Conservation (phyloP, 2,113 vertebrate genomes). For the Channa maculata region DNA sequence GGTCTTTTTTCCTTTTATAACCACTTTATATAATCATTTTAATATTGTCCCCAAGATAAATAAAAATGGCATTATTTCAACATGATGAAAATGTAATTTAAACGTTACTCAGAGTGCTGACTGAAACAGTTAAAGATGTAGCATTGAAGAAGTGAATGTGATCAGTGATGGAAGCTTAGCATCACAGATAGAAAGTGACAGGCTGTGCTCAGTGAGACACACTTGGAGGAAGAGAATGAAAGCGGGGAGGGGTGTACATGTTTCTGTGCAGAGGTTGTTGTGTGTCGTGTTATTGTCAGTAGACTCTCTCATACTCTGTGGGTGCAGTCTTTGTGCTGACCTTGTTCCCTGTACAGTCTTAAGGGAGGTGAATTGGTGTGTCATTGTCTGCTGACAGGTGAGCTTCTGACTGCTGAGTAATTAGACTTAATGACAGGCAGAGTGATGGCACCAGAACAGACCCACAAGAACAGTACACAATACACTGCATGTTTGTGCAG, state of each 20-base stretch:
- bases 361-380: constrained; percentile 34
- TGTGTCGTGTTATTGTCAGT: background rate
- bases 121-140: background rate
- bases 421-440: constrained; percentile 67
- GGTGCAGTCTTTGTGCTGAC: background rate
- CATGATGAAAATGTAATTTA: too few species aligned
- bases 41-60: background rate
- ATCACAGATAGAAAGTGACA: constrained; percentile 30
- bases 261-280: background rate
- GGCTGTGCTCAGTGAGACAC: constrained; percentile 24
- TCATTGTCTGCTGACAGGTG: constrained; percentile 56
- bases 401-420: constrained; percentile 57
- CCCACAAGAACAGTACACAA: too few species aligned
- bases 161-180: constrained; percentile 63
- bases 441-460: constrained; percentile 1
- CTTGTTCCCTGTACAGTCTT: constrained; percentile 5
- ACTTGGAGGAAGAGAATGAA: constrained; percentile 24
- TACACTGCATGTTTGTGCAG: too few species aligned
- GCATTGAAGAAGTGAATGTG: background rate
- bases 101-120: background rate
- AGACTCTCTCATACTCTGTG: background rate
- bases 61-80: background rate
- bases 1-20: background rate
- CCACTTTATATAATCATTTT: background rate
- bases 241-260: constrained; percentile 12